These are phyloP conservation scores for Adrianichthys oophorus DNA, from an alignment of 2,797 vertebrate species.

Conservation along the genomic window DNA sequence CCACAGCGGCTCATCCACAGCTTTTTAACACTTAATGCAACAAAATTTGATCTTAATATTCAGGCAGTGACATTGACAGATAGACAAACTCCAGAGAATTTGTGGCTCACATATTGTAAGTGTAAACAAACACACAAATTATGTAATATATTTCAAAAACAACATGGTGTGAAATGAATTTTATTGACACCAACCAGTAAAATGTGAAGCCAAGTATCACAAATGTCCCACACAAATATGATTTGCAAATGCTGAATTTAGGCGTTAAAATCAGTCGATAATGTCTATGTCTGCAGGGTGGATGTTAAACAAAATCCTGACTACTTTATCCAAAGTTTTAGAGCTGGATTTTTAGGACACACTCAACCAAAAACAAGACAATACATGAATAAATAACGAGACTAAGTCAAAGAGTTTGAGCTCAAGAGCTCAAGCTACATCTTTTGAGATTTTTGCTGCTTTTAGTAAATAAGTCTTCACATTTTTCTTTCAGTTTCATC, in stretches of 20 bases:
- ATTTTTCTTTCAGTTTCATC: slow-evolving; percentile 17
- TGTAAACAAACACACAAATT: slow-evolving; percentile 28
- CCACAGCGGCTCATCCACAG: slow-evolving; percentile 46
- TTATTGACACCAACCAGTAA: slow-evolving; percentile 29
- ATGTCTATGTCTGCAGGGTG: slow-evolving; percentile 42
- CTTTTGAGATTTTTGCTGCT: no score
- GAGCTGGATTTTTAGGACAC: slow-evolving; percentile 19
- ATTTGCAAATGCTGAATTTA: slow-evolving; percentile 5
- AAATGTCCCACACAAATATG: slow-evolving; percentile 19
- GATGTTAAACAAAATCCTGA: slow-evolving; percentile 42
- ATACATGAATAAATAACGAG: slow-evolving; percentile 45
- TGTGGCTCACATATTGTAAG: slow-evolving; percentile 12
- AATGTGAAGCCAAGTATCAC: slow-evolving; percentile 19
- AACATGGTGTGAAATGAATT: slow-evolving; percentile 25
- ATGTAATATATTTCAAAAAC: slow-evolving; percentile 29
- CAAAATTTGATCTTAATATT: slow-evolving; percentile 25
- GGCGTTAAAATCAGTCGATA: not conserved
- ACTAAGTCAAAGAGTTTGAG: slow-evolving; percentile 22
- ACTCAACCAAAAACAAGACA: slow-evolving; percentile 38
- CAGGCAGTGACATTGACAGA: slow-evolving; percentile 50
- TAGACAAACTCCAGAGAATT: slow-evolving; percentile 39
- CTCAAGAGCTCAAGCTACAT: no score
- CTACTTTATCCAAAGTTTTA: slow-evolving; percentile 30
- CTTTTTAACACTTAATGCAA: slow-evolving; percentile 24
- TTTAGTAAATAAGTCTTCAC: not conserved